Base-by-base conservation (phyloP, 2,113 vertebrate species). In the Gymnorhina tibicen region DNA sequence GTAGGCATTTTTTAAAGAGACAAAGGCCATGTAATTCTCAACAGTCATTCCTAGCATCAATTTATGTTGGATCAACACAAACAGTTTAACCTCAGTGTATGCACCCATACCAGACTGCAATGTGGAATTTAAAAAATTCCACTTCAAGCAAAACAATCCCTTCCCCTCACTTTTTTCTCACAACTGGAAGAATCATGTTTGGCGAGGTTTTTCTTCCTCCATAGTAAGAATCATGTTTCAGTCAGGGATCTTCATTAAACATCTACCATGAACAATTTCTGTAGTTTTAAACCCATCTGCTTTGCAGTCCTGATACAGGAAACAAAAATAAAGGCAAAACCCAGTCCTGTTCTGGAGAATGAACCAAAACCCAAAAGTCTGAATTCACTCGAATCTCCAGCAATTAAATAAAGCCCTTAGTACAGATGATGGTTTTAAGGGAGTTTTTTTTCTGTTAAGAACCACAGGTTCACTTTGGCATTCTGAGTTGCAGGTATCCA, bases 271-370 rank as follows among this genome's bases (percentile, higher is more conserved):
- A 91, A 64, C 11, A 46, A 66, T 50, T 82, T 72, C 73, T 89
- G 22, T 42, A 56, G 16, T 82, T 75, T 39, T 33, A 78, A 97
- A 91, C 62, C 66, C 89, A 95, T 94, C 89, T 93, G 94, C 49
- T 91, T 92, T 27, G 5, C 84, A 91, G 87, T 33, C 87, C 84
- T 76, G 46, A 91, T 56, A 85, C n/a, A 82, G 53, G 84, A 94
- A 95, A 89, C 77, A 72, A 75, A 92, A 91, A 33, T 42, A 84
- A 87, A 89, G 76, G 64, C 73, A 95, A 93, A 85, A 16, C 10
- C 7, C 64, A 30, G 46, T 35, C 58, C 53, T 86, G 21, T 62
- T 95, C 62, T 67, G 50, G 77, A 93, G 58, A 91, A 85, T 42
- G 28, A 93, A 82, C 28, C 33, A 93, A 91, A 92, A 30, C 58